Conservation (phyloP, 1,140 invertebrate genomes). For the Trigoniulus corallinus region DNA sequence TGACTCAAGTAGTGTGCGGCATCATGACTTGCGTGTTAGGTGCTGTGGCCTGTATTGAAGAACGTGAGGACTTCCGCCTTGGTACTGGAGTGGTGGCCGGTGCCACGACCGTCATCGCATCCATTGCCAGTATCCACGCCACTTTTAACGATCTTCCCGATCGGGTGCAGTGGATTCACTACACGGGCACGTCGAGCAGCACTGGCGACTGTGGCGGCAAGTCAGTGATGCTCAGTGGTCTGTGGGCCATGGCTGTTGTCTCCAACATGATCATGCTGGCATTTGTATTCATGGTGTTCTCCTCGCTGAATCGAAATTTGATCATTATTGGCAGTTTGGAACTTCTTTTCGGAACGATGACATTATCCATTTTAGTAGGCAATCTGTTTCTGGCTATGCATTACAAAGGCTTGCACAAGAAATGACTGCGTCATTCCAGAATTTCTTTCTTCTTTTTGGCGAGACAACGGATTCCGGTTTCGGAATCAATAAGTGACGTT, state of each 20-base stretch:
- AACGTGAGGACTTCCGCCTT: background rate
- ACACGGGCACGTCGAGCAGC: background rate
- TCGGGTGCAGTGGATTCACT: background rate
- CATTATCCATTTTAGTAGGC: background rate
- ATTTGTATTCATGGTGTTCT: background rate
- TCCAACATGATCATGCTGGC: background rate
- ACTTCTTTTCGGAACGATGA: background rate
- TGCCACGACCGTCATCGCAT: background rate
- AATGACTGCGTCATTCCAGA: no score
- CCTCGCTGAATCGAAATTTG: background rate
- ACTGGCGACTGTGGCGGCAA: background rate
- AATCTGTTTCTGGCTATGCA: background rate
- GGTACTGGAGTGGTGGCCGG: conserved; percentile 5
- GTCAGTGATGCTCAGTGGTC: background rate
- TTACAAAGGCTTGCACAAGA: no score
- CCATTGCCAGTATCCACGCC: conserved; percentile 3
- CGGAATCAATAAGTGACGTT: no score
- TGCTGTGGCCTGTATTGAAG: conserved; percentile 7
- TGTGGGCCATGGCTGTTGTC: background rate
- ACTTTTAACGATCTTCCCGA: background rate
- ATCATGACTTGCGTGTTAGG: background rate
- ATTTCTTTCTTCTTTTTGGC: no score
- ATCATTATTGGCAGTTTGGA: background rate
- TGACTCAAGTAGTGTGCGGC: conserved; percentile 7
- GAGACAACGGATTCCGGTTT: no score